phyloP scores from a whole-genome alignment of 2,797 vertebrate species.

The Trachops cirrhosus region DNA sequence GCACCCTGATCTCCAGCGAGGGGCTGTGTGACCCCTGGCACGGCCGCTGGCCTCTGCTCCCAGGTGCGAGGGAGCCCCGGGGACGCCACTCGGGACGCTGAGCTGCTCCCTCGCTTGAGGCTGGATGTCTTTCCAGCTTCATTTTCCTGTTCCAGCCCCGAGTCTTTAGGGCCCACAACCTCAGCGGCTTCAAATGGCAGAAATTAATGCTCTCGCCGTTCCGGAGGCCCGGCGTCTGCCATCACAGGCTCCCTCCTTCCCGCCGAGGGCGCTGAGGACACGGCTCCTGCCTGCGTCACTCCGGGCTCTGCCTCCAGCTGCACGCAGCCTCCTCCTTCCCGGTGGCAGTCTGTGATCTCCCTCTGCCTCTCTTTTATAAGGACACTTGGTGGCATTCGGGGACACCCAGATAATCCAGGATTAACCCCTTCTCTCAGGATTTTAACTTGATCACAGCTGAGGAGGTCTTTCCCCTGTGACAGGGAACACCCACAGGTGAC shows the following conservation, averaged over 20 bases:
- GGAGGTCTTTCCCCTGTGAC: background rate
- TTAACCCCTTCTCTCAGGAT: background rate
- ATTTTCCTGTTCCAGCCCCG: background rate
- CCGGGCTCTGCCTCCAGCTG: background rate
- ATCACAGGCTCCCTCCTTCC: rapidly evolving
- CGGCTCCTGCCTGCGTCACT: background rate
- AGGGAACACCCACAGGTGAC: background rate
- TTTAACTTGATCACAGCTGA: background rate
- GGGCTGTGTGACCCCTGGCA: background rate
- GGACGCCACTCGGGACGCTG: too few relatives aligned
- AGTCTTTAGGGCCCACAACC: background rate
- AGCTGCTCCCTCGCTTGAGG: background rate
- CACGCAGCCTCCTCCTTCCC: too few relatives aligned
- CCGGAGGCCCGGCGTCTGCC: background rate
- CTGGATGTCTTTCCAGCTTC: background rate
- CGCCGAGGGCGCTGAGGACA: background rate
- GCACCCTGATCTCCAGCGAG: background rate
- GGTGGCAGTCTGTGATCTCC: too few relatives aligned
- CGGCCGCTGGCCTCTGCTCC: background rate
- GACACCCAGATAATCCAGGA: background rate
- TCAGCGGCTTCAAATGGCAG: background rate
- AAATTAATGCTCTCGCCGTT: background rate
- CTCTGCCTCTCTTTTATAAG: background rate
- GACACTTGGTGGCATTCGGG: background rate
- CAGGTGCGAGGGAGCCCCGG: background rate